Conservation (phyloP, 2,888 invertebrate species). For the Pristionchus mayeri region DNA sequence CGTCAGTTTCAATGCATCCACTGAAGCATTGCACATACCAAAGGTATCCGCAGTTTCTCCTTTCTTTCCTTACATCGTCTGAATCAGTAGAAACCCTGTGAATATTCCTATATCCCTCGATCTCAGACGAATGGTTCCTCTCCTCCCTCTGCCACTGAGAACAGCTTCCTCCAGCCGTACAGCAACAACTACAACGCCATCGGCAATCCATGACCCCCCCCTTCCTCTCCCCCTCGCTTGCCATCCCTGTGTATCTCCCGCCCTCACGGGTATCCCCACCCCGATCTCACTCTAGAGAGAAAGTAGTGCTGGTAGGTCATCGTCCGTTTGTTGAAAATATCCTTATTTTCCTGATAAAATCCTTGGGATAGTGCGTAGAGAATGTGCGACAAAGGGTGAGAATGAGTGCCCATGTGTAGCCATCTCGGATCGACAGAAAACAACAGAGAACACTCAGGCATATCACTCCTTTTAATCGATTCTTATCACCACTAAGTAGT, state of each 20-base stretch:
- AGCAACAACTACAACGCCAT: slow-evolving; percentile 48
- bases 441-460: too few species aligned
- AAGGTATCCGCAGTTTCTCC: slow-evolving; percentile 54
- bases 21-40: slow-evolving; percentile 65
- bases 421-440: neutral
- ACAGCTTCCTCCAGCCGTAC: slow-evolving; percentile 49
- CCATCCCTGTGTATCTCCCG: neutral
- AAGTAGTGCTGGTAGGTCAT: slow-evolving; percentile 18
- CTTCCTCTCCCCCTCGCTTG: neutral
- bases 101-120: neutral
- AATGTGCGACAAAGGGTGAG: neutral
- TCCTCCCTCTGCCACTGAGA: slow-evolving; percentile 26
- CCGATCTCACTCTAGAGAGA: slow-evolving; percentile 29
- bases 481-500: slow-evolving; percentile 12
- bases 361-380: neutral
- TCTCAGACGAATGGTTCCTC: neutral
- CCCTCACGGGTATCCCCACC: slow-evolving; percentile 1
- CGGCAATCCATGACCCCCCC: neutral
- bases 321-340: neutral
- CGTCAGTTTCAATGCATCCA: slow-evolving; percentile 71
- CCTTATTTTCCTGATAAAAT: neutral
- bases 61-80: neutral
- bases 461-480: slow-evolving; percentile 11
- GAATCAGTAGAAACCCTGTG: neutral
- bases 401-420: neutral